Conservation (phyloP, 1,140 invertebrate species). For the Drosophila malerkotliana region DNA sequence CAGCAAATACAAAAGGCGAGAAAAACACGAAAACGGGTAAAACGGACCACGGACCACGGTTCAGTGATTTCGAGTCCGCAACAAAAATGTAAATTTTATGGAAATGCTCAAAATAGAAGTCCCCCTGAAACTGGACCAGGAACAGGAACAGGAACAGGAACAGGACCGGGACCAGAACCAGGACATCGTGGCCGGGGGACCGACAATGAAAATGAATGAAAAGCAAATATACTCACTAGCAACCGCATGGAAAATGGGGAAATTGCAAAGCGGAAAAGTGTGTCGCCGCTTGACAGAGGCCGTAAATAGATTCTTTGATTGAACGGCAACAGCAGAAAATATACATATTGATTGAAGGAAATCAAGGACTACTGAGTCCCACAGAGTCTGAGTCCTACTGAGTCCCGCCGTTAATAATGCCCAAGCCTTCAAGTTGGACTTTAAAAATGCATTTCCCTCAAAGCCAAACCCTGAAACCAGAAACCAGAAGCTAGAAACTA, state of each 20-base stretch:
- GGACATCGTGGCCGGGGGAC: constrained; percentile 3
- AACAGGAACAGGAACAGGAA: background rate
- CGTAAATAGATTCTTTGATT: constrained; percentile 12
- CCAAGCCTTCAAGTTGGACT: background rate
- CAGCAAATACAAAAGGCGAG: background rate
- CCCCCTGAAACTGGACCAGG: constrained; percentile 15
- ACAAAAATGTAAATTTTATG: constrained; percentile 75
- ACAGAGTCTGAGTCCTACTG: background rate
- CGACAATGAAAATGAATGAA: constrained; percentile 42
- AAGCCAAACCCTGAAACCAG: too few species aligned
- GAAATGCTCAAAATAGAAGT: constrained; percentile 56
- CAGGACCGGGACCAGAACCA: too few species aligned
- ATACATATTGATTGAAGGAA: background rate
- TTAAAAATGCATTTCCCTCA: background rate
- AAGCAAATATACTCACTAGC: constrained; percentile 17
- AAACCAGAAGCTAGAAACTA: background rate
- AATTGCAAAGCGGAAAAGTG: background rate
- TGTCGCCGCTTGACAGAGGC: background rate
- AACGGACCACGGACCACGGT: constrained; percentile 28
- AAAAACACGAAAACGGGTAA: constrained; percentile 3
- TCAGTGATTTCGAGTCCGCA: constrained; percentile 53
- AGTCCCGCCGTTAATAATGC: background rate
- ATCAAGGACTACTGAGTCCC: background rate
- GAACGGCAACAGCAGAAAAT: background rate
- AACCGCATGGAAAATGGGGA: constrained; percentile 6